Conservation (phyloP, 2,113 vertebrate genomes). For the Oceanites oceanicus region DNA sequence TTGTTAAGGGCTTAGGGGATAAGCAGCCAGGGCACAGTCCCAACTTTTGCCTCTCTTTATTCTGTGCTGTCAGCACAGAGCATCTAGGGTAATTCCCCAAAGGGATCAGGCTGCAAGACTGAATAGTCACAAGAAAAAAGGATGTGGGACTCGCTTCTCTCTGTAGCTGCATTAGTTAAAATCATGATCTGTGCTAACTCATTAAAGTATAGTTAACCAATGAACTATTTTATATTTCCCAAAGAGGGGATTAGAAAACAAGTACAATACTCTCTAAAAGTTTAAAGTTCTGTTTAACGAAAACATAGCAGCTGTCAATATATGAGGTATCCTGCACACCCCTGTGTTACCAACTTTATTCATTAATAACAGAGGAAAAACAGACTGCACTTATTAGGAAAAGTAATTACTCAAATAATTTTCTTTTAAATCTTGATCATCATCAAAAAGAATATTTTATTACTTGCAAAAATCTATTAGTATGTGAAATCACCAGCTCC, state of each 20-base stretch:
- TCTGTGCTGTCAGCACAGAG: background rate
- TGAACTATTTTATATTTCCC: background rate
- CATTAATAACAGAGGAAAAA: background rate
- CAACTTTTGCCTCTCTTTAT: background rate
- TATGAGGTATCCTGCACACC: background rate
- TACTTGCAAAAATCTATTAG: background rate
- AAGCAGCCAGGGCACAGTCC: background rate
- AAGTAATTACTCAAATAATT: slow-evolving; percentile 29
- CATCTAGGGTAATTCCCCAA: background rate
- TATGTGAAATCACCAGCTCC: background rate
- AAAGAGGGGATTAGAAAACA: background rate
- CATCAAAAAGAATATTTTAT: slow-evolving; percentile 8
- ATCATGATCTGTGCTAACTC: background rate
- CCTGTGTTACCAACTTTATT: background rate
- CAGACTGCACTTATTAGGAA: background rate
- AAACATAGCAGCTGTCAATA: background rate
- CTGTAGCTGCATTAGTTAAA: background rate
- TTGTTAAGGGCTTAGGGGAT: background rate
- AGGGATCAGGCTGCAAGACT: background rate
- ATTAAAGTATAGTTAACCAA: background rate
- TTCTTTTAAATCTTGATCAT: slow-evolving; percentile 27
- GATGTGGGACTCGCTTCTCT: background rate
- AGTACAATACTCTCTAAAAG: background rate
- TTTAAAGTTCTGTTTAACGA: background rate
- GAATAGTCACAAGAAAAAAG: background rate